phyloP scores from a whole-genome alignment of 2,888 invertebrate genomes.

The Hyalella azteca region DNA sequence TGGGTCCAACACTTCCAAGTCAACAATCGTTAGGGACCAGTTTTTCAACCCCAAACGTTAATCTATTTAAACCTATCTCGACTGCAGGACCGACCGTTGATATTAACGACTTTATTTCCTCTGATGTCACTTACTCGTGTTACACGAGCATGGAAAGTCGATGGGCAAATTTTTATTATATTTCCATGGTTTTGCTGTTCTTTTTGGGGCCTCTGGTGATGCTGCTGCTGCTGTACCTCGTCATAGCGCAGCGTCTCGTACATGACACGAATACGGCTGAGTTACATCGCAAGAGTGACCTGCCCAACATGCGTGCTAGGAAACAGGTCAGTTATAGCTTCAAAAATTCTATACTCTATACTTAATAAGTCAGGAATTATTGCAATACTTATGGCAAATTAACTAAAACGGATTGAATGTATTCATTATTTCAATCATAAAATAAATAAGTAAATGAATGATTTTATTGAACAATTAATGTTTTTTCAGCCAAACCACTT shows the following conservation, averaged over 20 bases:
- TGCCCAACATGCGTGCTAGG: conserved; percentile 50
- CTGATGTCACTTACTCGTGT: conserved; percentile 74
- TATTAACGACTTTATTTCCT: no score
- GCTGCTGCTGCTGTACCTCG: conserved; percentile 80
- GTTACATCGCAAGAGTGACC: conserved; percentile 47
- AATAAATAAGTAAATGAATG: no score
- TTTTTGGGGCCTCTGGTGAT: conserved; percentile 84
- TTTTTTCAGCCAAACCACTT: no score
- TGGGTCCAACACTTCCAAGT: background rate
- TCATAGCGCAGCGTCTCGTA: conserved; percentile 67
- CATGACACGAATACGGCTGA: conserved; percentile 63
- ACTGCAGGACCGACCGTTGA: conserved; percentile 75
- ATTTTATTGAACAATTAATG: no score
- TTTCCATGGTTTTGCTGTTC: conserved; percentile 71
- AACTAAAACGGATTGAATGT: no score
- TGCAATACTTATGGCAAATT: no score
- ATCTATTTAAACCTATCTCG: background rate
- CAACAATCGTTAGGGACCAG: background rate
- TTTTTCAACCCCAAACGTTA: background rate
- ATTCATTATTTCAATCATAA: no score
- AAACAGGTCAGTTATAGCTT: conserved; percentile 43
- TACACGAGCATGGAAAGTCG: conserved; percentile 81
- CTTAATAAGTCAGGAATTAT: no score
- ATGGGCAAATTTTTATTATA: conserved; percentile 70
- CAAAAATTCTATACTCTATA: background rate